Percentiles rank a stretch among this genome's conserved stretches.
Conservation (phyloP, 2,888 invertebrate species). For the Chesias legatella region DNA sequence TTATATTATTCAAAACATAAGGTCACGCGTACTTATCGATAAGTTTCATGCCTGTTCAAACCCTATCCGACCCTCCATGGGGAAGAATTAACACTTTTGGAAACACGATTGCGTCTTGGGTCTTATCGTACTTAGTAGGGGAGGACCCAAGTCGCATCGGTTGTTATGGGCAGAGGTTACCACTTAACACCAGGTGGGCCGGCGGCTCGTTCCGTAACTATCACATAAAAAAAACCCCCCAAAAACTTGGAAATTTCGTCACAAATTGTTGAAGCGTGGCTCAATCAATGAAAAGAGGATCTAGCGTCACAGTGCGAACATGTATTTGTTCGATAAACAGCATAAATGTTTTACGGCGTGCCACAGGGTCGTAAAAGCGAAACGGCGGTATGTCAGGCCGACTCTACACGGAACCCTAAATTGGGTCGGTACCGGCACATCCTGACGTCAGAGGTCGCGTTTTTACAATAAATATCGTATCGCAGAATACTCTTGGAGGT, state of each 20-base stretch:
- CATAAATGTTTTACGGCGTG: constrained; percentile 54
- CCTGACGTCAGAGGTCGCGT: constrained; percentile 40
- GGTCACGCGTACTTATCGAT: no score
- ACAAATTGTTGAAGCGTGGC: constrained; percentile 5
- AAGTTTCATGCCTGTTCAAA: no score
- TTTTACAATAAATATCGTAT: constrained; percentile 31
- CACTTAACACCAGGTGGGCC: no score
- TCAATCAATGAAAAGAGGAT: constrained; percentile 11
- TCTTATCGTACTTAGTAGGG: no score
- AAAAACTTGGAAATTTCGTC: not conserved
- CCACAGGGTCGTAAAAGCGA: constrained; percentile 49
- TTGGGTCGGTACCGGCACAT: constrained; percentile 45
- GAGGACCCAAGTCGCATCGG: no score
- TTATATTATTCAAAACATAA: no score
- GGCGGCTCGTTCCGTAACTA: no score
- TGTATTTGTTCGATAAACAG: constrained; percentile 48
- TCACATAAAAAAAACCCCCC: no score
- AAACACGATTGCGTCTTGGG: no score
- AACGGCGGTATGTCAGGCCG: constrained; percentile 45
- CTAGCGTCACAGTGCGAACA: constrained; percentile 10
- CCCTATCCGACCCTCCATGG: no score
- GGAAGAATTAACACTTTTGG: no score
- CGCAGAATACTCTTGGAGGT: constrained; percentile 24
- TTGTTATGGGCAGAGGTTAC: no score
- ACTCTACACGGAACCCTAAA: constrained; percentile 49